Base-by-base conservation (phyloP, 2,113 vertebrate species). In the Gopherus evgoodei region DNA sequence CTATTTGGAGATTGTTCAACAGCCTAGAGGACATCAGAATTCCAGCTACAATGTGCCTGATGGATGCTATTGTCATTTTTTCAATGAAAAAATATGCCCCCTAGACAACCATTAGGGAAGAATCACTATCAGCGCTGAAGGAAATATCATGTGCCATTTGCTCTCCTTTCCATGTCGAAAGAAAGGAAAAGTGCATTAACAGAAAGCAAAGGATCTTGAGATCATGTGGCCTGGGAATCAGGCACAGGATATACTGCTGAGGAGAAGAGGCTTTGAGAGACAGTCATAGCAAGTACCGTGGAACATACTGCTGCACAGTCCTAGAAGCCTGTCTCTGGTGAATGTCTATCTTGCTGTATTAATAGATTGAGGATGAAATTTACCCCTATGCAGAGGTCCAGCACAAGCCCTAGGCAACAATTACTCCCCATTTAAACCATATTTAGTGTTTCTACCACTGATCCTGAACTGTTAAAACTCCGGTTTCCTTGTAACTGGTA, bases 241-340 rank as follows among this genome's bases (percentile, higher is more conserved):
- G 38, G 38, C 21, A 4, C 22, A 42, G 65, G 38, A 38, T 38
- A 21, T 38, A 38, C 19, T 21, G n/a, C 22, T 44, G 44, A 44
- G 38, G 38, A 27, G 87, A 11, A 6, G 53, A 5, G 5, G 5
- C 49, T 92, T 62, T 72, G 76, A 78, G 47, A 57, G 35, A 88
- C 11, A 44, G 12, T 47, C 38, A 14, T 11, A 0, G 0, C 22
- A 50, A 4, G 25, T 89, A 38, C 59, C 42, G 52, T 42, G 5
- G 42, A 83, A 29, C 12, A 9, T 65, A 49, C 6, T 57, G 3
- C 44, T 49, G 4, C 0, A 1, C 52, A 76, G 35, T 25, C 21
- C 12, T 65, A 25, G 78, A 83, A 88, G 1, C 2, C 27, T 82
- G n/a, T 56, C 56, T 83, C 4, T 35, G 21, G 9, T 10, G 1